Evolutionary conservation across 2,888 invertebrate species (phyloP).

Genomic region (Coecobrya sp.): DNA sequence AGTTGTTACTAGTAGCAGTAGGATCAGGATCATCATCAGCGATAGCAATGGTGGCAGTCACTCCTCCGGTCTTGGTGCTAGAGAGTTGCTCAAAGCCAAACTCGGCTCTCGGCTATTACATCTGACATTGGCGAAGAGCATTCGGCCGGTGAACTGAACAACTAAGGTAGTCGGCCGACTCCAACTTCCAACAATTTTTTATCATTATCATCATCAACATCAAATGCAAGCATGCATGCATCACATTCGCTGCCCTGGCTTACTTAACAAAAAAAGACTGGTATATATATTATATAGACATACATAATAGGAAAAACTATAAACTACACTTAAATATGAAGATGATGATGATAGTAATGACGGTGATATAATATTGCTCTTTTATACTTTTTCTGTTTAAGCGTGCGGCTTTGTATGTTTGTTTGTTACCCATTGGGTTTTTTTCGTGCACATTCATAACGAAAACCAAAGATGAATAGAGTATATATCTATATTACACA

Average conservation of each 20-base stretch:
- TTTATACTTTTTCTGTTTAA: background rate
- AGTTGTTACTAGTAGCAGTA: slow-evolving; percentile 7
- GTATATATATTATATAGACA: background rate
- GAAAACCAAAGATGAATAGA: background rate
- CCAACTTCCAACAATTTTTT: slow-evolving; percentile 73
- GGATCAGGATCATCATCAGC: background rate
- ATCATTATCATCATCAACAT: slow-evolving; percentile 36
- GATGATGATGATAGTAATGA: slow-evolving; percentile 23
- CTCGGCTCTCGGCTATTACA: slow-evolving; percentile 65
- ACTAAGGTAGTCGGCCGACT: slow-evolving; percentile 81
- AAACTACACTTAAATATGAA: slow-evolving; percentile 15
- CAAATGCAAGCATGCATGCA: slow-evolving; percentile 64
- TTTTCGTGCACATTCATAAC: background rate
- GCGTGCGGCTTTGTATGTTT: background rate
- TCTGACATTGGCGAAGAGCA: slow-evolving; percentile 82
- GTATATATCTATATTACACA: too few species aligned
- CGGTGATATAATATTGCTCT: slow-evolving; percentile 58
- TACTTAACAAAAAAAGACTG: background rate
- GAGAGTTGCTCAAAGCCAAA: background rate
- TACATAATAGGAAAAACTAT: slow-evolving; percentile 12
- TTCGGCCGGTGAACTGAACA: slow-evolving; percentile 81
- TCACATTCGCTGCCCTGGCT: slow-evolving; percentile 55
- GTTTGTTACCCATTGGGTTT: background rate
- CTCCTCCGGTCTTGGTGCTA: slow-evolving; percentile 32
- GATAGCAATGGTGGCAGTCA: background rate